Conservation (phyloP, 1,140 invertebrate species). For the Spodoptera frugiperda region DNA sequence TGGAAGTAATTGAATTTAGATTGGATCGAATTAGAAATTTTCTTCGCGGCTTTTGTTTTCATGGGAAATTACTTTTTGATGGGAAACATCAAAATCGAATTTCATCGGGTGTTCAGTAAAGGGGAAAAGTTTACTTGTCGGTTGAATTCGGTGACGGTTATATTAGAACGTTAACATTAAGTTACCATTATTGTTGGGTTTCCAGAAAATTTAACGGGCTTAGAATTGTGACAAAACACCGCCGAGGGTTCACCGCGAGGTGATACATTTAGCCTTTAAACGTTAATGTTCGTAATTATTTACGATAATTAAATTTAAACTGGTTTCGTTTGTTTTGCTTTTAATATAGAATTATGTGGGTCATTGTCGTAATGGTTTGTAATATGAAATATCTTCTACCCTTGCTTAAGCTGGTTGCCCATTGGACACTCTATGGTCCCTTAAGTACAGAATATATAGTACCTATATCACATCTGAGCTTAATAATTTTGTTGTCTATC, state of each 20-base stretch:
- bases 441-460: too few species aligned
- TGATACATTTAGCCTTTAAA: conserved; percentile 61
- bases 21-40: conserved; percentile 82
- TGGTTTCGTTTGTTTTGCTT: conserved; percentile 33
- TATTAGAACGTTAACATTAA: conserved; percentile 36
- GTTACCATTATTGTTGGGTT: conserved; percentile 36
- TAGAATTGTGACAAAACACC: conserved; percentile 63
- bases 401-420: neutral
- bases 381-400: conserved; percentile 6
- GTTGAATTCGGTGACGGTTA: conserved; percentile 17
- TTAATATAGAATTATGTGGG: conserved; percentile 42
- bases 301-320: conserved; percentile 61
- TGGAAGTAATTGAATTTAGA: conserved; percentile 82
- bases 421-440: too few species aligned
- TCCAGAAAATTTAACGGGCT: conserved; percentile 48
- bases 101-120: conserved; percentile 51
- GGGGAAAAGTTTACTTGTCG: conserved; percentile 43
- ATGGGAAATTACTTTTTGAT: conserved; percentile 80
- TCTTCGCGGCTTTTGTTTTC: conserved; percentile 77
- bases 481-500: too few species aligned
- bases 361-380: neutral
- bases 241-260: conserved; percentile 53
- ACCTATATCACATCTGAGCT: too few species aligned
- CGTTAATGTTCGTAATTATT: conserved; percentile 64
- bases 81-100: conserved; percentile 77